Base-by-base conservation (phyloP, 2,888 invertebrate genomes). In the Timema cristinae region DNA sequence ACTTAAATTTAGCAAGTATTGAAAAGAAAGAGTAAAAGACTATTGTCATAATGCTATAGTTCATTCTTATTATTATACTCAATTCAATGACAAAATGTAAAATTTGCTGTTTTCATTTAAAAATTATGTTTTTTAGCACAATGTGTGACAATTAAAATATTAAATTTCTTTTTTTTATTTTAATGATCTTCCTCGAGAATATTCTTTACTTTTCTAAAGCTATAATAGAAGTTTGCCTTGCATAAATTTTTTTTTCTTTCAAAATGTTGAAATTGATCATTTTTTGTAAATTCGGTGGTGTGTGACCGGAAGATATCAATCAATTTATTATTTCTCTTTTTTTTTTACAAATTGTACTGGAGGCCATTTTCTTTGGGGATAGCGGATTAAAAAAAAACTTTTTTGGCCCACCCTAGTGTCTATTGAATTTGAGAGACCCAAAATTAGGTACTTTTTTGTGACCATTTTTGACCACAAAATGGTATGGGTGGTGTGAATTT, bases 281-380 rank as follows among this genome's bases (percentile, higher is more conserved):
- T 67, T 67, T 67, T 15, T 11, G 49, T 50, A 67, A 67, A 67
- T n/a, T 67, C 49, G 9, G 1, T 15, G 48, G 49, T 50, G 67
- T 50, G 67, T 10, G 50, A 67, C 67, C 9, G 48, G 10, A 67
- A 67, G 50, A 49, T 67, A 49, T 67, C 67, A 67, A 67, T n/a
- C 50, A 15, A 67, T 67, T 71, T 15, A 49, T 9, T 67, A 51
- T 67, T 8, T 50, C 52, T 50, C 1, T 8, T 16, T 15, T 13
- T 1, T 2, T 6, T 56, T 56, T 11, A 15, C 56, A 15, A 8
- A 15, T 6, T 15, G n/a, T 56, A 13, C 16, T 15, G 7, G 56
- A 56, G 56, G 56, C 56, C 4, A 56, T 4, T 56, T 11, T 56
- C 6, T 2, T 7, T 5, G 4, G 16, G 15, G 4, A 4, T 10